Base-by-base conservation (phyloP, 2,113 vertebrate genomes). In the Ictalurus punctatus region DNA sequence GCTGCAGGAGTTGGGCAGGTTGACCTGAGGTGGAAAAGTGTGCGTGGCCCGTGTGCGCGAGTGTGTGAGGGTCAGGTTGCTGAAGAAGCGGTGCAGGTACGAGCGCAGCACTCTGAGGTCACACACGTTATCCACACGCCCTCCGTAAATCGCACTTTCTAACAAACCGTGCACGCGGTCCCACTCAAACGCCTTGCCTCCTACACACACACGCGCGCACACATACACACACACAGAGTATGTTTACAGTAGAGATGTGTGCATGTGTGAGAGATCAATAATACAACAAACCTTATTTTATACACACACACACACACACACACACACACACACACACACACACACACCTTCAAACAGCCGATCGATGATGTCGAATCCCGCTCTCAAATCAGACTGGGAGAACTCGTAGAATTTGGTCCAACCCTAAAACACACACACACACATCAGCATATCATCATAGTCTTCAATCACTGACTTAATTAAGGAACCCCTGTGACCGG, bases 321-420 rank as follows among this genome's bases (percentile, higher is more conserved):
- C 56, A 99, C 79, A 89, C n/a, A 54, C 54, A 52, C 63, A 82
- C 34, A 37, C 76, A 83, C 48, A 84, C 63, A 87, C 48, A 40
- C 27, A 81, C 89, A 87, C 56, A 99, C 98, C 97, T 92, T 98
- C 97, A 94, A 98, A 99, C 54, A 99, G 96, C 40, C 96, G 93
- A 93, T 99, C 97, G 80, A 99, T 98, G 91, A 99, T 97, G 88
- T 98, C 97, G 92, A 97, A 99, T 9, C 97, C 98, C 87, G 98
- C 98, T 48, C 98, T 97, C 69, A 99, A 97, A 93, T 99, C 98
- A 23, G 98, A 98, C 90, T 98, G 94, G 73, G 98, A 99, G 94
- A 99, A 99, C 92, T 99, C 98, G 88, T 99, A 99, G 94, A 99
- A 99, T 88, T 99, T 98, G n/a, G 98, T 99, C 98, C 98, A 99